Evolutionary conservation across 2,888 invertebrate species (phyloP).

Genomic region (Julus scanicus): DNA sequence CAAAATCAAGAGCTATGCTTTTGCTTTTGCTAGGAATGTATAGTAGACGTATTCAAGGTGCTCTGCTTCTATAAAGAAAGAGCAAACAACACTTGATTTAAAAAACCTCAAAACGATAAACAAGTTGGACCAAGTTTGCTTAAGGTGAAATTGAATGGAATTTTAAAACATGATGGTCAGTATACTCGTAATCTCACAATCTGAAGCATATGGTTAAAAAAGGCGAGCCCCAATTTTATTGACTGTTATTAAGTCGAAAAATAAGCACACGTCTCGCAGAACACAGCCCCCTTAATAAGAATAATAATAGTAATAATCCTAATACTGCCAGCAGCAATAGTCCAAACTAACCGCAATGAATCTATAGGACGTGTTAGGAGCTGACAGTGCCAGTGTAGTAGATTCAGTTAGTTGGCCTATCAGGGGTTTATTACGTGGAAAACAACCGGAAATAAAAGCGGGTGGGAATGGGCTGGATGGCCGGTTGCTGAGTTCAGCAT

Average conservation of each 20-base stretch:
- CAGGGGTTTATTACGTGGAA: slow-evolving; percentile 19
- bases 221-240: neutral
- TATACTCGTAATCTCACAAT: too few relatives aligned
- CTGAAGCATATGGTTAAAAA: neutral
- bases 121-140: too few relatives aligned
- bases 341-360: neutral
- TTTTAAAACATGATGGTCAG: too few relatives aligned
- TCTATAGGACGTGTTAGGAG: slow-evolving; percentile 4
- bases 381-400: neutral
- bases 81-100: too few relatives aligned
- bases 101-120: too few relatives aligned
- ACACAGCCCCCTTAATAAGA: neutral
- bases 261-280: neutral
- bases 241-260: slow-evolving; percentile 5
- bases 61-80: too few relatives aligned
- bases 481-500: neutral
- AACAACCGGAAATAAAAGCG: slow-evolving; percentile 1
- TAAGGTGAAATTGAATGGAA: too few relatives aligned
- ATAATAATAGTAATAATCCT: neutral
- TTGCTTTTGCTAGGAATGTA: too few relatives aligned
- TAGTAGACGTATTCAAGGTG: too few relatives aligned
- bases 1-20: too few relatives aligned
- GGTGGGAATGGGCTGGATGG: neutral
- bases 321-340: neutral
- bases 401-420: slow-evolving; percentile 19